phyloP scores from a whole-genome alignment of 1,140 invertebrate genomes.

The Pseudomyrmex sp. region DNA sequence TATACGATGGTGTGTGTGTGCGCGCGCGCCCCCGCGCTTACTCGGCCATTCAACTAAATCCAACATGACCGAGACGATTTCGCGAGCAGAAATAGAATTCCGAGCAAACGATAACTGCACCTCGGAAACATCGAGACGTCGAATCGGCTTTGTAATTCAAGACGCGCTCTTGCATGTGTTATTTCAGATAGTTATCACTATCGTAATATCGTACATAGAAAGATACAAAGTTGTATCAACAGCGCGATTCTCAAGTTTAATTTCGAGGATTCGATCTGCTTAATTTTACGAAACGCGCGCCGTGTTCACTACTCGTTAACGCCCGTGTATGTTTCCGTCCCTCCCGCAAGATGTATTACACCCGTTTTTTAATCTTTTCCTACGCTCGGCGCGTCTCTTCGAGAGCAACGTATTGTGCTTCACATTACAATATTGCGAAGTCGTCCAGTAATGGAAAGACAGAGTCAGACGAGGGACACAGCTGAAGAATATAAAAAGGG shows the following conservation, averaged over 20 bases:
- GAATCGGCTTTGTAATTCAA: constrained; percentile 58
- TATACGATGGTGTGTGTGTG: background rate
- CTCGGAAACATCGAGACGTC: constrained; percentile 32
- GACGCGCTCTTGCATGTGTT: background rate
- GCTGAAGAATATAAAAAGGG: constrained; percentile 45
- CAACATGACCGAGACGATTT: constrained; percentile 38
- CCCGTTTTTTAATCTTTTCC: constrained; percentile 68
- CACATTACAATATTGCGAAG: constrained; percentile 75
- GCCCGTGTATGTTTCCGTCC: constrained; percentile 15
- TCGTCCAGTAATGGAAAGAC: constrained; percentile 36
- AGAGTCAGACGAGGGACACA: constrained; percentile 42
- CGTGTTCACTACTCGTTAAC: constrained; percentile 43
- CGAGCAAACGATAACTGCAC: constrained; percentile 66
- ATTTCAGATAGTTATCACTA: constrained; percentile 54
- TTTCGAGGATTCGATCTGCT: constrained; percentile 38
- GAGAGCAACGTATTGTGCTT: constrained; percentile 67
- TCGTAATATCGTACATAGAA: constrained; percentile 3
- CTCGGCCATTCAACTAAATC: constrained; percentile 29
- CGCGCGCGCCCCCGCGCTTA: background rate
- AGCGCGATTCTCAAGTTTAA: background rate
- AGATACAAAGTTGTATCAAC: background rate
- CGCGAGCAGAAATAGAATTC: constrained; percentile 54
- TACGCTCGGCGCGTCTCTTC: constrained; percentile 60
- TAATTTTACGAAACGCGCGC: constrained; percentile 15
- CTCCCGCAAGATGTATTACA: constrained; percentile 61